phyloP scores from a whole-genome alignment of 2,888 invertebrate species.

The Incurvaria masculella region DNA sequence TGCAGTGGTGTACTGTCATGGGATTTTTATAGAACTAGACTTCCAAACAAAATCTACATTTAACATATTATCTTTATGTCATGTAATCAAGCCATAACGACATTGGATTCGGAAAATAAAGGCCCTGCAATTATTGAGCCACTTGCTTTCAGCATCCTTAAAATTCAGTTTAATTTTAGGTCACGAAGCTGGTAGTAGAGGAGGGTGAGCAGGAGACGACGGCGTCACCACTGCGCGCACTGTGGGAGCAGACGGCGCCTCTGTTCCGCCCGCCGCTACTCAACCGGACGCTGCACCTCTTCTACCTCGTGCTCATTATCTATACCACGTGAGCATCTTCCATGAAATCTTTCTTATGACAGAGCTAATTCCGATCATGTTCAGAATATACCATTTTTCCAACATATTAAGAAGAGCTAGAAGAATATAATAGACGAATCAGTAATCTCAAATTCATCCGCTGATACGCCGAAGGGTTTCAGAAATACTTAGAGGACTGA shows the following conservation, averaged over 20 bases:
- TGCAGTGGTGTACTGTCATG: too few relatives aligned
- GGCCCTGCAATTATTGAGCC: neutral
- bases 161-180: too few relatives aligned
- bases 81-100: neutral
- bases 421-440: too few relatives aligned
- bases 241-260: conserved; percentile 18
- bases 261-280: conserved; percentile 36
- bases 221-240: conserved; percentile 17
- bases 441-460: conserved; percentile 36
- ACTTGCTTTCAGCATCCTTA: conserved; percentile 31
- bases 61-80: too few relatives aligned
- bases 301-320: conserved; percentile 42
- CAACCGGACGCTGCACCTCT: conserved; percentile 36
- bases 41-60: too few relatives aligned
- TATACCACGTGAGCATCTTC: conserved; percentile 34
- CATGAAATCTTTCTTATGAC: conserved; percentile 26
- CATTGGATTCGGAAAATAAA: neutral
- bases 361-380: conserved; percentile 38
- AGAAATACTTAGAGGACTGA: neutral
- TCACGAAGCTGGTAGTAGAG: conserved; percentile 17
- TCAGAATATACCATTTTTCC: too few relatives aligned
- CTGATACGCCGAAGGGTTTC: conserved; percentile 15
- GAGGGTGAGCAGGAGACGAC: conserved; percentile 5
- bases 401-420: too few relatives aligned
- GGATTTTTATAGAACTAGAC: too few relatives aligned